Conservation (phyloP, 2,113 vertebrate genomes). For the Phrynosoma platyrhinos region DNA sequence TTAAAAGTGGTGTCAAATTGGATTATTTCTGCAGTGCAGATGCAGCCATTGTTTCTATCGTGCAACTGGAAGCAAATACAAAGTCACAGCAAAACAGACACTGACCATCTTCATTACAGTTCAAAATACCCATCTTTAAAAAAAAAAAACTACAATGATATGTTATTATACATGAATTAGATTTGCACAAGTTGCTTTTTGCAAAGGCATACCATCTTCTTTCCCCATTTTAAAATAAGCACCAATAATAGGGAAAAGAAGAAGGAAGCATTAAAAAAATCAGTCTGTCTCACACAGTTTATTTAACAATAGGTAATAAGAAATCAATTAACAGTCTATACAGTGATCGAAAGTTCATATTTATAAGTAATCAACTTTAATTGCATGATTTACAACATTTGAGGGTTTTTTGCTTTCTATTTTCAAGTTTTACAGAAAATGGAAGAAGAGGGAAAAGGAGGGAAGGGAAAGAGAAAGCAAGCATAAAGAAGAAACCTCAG, state of each 20-base stretch:
- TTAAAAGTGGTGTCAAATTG: no score
- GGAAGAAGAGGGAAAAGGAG: conserved; percentile 70
- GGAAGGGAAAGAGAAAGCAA: conserved; percentile 77
- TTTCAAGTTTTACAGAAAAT: conserved; percentile 87
- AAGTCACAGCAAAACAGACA: conserved; percentile 56
- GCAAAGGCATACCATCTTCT: conserved; percentile 9
- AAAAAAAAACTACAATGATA: conserved; percentile 7
- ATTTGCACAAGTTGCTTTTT: not conserved
- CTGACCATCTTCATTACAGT: conserved; percentile 50
- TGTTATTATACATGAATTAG: conserved; percentile 52
- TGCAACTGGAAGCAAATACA: conserved; percentile 24
- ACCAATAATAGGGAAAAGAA: conserved; percentile 52
- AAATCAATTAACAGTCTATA: conserved; percentile 91
- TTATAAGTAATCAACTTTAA: conserved; percentile 90
- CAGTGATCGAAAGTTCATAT: conserved; percentile 89
- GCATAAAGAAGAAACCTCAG: conserved; percentile 81
- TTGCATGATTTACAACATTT: conserved; percentile 89
- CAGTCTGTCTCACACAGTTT: conserved; percentile 88
- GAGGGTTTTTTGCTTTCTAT: conserved; percentile 85
- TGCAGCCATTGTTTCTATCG: conserved; percentile 30
- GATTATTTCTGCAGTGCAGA: no score
- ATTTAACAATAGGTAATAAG: conserved; percentile 90
- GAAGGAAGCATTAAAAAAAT: conserved; percentile 72
- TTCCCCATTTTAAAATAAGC: conserved; percentile 40
- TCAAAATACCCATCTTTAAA: conserved; percentile 11